Base-by-base conservation (phyloP, 2,113 vertebrate species). In the Myotis brandtii region DNA sequence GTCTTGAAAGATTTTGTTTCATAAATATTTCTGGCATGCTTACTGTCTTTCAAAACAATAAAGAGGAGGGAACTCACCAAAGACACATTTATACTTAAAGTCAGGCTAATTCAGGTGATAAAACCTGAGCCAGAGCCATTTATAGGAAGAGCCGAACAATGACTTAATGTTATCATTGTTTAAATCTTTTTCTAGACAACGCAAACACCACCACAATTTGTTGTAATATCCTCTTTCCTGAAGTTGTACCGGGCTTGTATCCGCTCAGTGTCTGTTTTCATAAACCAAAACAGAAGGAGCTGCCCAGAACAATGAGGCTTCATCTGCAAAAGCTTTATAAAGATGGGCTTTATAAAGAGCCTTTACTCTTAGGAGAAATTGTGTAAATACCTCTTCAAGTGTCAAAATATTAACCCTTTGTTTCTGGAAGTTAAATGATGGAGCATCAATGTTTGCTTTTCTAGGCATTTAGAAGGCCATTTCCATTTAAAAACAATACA, bases 391-490 rank as follows among this genome's bases (percentile, higher is more conserved):
- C 46, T 62, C 80, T 92, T 89, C 62, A 89, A 88, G 84, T 88
- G 91, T 95, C 93, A 83, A 86, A 94, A 95, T 85, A 95, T 88
- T 80, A 92, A 92, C 69, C 64, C 92, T 93, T 91, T 94, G 70
- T 95, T 91, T 94, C 67, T 84, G 82, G 54, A 95, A 96, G 43
- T 83, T 91, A 80, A 92, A 69, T 83, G 21, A 66, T 79, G 7
- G n/a, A 72, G 23, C 37, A 69, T 50, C 62, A 23, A 5, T 91
- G 54, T 82, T 94, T 94, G 48, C 85, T 94, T 79, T 91, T 56
- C 91, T 95, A 75, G 46, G 32, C 86, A 66, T 94, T 76, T 32
- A 7, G 69, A 88, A 94, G 77, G 40, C 40, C 27, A n/a, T 92
- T 93, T 84, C 76, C 85, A 27, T 83, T 93, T 67, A 30, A 83